phyloP scores from a whole-genome alignment of 2,113 vertebrate species.

The Gambusia affinis region DNA sequence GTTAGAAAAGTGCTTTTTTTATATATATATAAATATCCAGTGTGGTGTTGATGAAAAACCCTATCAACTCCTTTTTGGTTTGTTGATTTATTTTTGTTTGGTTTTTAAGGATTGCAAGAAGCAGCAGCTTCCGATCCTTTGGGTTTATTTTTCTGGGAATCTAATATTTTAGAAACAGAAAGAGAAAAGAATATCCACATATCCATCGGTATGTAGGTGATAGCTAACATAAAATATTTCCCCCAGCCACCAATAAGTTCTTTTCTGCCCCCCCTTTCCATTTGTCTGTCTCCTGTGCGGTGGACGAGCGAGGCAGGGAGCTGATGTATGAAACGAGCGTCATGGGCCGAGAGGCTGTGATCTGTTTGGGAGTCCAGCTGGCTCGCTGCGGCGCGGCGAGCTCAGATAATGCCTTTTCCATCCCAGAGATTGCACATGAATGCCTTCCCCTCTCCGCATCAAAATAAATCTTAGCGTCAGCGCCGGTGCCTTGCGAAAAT shows the following conservation, averaged over 20 bases:
- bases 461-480: slow-evolving; percentile 10
- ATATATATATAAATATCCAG: too few relatives aligned
- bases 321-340: slow-evolving; percentile 29
- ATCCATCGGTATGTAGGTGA: neutral
- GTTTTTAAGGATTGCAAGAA: too few relatives aligned
- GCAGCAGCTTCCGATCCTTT: too few relatives aligned
- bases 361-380: slow-evolving; percentile 37
- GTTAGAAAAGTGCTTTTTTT: too few relatives aligned
- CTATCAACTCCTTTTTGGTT: too few relatives aligned
- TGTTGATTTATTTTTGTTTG: too few relatives aligned
- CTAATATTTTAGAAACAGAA: neutral
- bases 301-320: slow-evolving; percentile 18
- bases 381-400: neutral
- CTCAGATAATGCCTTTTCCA: slow-evolving; percentile 39
- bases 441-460: slow-evolving; percentile 9
- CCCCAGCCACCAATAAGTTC: slow-evolving; percentile 22
- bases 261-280: neutral
- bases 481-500: neutral
- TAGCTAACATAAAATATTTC: slow-evolving; percentile 4
- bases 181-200: slow-evolving; percentile 11
- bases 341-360: slow-evolving; percentile 22
- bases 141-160: too few relatives aligned
- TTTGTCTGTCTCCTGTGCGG: slow-evolving; percentile 13
- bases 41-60: too few relatives aligned
- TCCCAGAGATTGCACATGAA: slow-evolving; percentile 18